Conservation (phyloP, 2,888 invertebrate genomes). For the Drosophila robusta region DNA sequence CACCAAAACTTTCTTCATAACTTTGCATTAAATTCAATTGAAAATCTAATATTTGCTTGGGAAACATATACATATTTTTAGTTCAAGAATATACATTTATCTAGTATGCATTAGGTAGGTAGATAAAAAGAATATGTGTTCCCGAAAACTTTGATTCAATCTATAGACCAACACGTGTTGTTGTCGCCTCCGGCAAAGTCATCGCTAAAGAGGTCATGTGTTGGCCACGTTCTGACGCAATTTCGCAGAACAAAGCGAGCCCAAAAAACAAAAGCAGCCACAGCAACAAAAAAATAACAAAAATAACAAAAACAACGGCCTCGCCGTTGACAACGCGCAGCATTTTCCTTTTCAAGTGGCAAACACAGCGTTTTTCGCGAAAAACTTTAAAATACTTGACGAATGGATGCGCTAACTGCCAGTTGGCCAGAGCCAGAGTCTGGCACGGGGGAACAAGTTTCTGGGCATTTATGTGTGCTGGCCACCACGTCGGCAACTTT, state of each 20-base stretch:
- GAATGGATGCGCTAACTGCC: conserved; percentile 68
- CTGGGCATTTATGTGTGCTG: conserved; percentile 63
- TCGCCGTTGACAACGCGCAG: conserved; percentile 55
- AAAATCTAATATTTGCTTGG: neutral
- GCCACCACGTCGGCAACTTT: conserved; percentile 55
- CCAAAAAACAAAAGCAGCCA: conserved; percentile 20
- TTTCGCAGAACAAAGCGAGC: conserved; percentile 35
- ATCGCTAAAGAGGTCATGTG: conserved; percentile 63
- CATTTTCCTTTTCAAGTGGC: conserved; percentile 67
- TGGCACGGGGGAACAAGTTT: conserved; percentile 64
- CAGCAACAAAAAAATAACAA: conserved; percentile 10
- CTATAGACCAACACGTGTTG: conserved; percentile 47
- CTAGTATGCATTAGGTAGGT: neutral
- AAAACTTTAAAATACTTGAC: conserved; percentile 76
- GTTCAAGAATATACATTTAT: neutral
- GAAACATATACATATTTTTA: too few relatives aligned
- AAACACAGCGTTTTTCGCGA: conserved; percentile 66
- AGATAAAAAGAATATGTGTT: conserved; percentile 38
- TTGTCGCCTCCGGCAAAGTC: conserved; percentile 37
- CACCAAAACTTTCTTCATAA: too few relatives aligned
- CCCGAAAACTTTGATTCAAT: conserved; percentile 47
- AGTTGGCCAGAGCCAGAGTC: conserved; percentile 33
- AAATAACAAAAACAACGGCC: conserved; percentile 17
- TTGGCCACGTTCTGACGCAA: conserved; percentile 71
- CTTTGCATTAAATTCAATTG: neutral